Evolutionary conservation across 1,140 invertebrate species (phyloP).

Genomic region (Pogonognathellus flavescens): DNA sequence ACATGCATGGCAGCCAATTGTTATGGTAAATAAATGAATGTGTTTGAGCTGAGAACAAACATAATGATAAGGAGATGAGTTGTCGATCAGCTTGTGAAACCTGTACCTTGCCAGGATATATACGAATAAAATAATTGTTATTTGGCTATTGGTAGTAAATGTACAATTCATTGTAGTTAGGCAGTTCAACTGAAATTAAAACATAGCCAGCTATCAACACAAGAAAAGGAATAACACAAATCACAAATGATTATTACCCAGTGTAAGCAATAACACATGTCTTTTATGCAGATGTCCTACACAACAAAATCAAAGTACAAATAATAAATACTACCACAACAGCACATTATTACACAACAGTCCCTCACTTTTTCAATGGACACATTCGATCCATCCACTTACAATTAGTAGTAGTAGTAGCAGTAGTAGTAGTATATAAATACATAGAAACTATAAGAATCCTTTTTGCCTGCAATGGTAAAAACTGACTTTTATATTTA

Average conservation of each 20-base stretch:
- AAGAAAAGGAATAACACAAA: conserved; percentile 39
- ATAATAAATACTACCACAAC: conserved; percentile 1
- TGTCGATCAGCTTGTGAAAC: conserved; percentile 47
- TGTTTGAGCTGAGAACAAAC: conserved; percentile 14
- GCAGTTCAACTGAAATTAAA: conserved; percentile 32
- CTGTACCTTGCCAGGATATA: neutral
- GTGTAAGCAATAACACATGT: conserved; percentile 20
- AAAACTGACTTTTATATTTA: neutral
- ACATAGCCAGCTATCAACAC: conserved; percentile 1
- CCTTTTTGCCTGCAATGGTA: neutral
- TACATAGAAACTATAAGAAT: too few species aligned
- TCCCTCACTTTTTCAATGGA: neutral
- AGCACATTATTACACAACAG: neutral
- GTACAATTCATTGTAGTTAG: neutral
- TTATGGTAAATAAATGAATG: conserved; percentile 41
- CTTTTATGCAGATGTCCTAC: too few species aligned
- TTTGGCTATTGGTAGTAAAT: conserved; percentile 19
- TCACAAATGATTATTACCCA: conserved; percentile 37
- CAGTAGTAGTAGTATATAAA: too few species aligned
- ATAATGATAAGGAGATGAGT: conserved; percentile 47
- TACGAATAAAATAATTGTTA: conserved; percentile 38
- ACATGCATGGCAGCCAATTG: conserved; percentile 40
- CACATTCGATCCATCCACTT: neutral
- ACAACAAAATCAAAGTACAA: neutral
- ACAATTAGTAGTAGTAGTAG: neutral